Evolutionary conservation across 2,888 invertebrate genomes (phyloP).

Genomic region (Empis stercorea): DNA sequence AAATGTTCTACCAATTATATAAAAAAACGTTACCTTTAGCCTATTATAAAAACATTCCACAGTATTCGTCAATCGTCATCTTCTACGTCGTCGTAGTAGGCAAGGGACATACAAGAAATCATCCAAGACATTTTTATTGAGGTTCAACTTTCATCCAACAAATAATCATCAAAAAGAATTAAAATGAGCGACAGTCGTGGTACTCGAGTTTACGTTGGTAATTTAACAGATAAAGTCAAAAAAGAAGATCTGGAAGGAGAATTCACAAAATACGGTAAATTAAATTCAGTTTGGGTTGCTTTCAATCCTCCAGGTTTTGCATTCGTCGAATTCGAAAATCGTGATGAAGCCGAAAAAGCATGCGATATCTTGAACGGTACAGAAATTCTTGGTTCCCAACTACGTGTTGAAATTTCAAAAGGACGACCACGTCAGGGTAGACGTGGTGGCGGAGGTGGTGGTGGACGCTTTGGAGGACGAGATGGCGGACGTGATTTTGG

Average conservation of each 20-base stretch:
- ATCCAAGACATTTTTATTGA: no score
- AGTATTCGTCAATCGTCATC: no score
- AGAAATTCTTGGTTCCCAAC: constrained; percentile 73
- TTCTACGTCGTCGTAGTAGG: no score
- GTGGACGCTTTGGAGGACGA: constrained; percentile 42
- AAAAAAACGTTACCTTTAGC: no score
- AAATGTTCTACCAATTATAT: no score
- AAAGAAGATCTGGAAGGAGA: constrained; percentile 85
- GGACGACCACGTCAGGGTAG: constrained; percentile 43
- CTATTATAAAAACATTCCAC: no score
- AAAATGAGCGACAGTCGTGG: constrained; percentile 39
- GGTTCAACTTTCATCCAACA: no score
- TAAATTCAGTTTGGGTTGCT: constrained; percentile 84
- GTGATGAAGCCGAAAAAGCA: constrained; percentile 79
- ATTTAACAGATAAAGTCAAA: constrained; percentile 75
- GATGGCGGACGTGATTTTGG: constrained; percentile 40
- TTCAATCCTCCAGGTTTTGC: constrained; percentile 91
- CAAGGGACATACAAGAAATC: no score
- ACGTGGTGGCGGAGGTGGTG: neutral
- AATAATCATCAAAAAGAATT: neutral
- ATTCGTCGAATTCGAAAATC: constrained; percentile 82
- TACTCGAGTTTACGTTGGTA: constrained; percentile 82
- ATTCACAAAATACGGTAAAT: constrained; percentile 83
- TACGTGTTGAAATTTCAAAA: constrained; percentile 78
- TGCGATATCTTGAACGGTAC: constrained; percentile 68